These are phyloP conservation scores for Dysmachus trigonus DNA, from an alignment of 2,888 invertebrate genomes.

Conservation along the genomic window DNA sequence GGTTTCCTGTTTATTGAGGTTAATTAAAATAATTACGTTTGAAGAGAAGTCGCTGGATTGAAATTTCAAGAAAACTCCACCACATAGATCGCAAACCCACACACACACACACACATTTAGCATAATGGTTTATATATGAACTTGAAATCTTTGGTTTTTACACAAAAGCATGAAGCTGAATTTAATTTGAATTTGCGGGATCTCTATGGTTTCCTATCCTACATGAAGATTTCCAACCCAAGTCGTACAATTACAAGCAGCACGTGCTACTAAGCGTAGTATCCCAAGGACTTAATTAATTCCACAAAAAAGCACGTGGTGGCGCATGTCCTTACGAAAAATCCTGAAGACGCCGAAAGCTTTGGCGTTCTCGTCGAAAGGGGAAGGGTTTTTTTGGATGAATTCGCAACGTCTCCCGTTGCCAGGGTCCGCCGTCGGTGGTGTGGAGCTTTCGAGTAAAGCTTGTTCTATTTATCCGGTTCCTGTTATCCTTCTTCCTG, in stretches of 20 bases:
- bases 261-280: neutral
- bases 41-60: too few relatives aligned
- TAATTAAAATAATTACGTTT: too few relatives aligned
- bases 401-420: neutral
- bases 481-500: slow-evolving; percentile 3
- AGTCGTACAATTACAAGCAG: neutral
- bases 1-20: too few relatives aligned
- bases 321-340: neutral
- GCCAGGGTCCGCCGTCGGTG: neutral
- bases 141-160: neutral
- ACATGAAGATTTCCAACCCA: neutral
- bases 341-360: neutral
- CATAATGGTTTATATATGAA: too few relatives aligned
- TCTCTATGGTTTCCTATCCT: neutral
- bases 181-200: neutral
- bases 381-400: neutral
- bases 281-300: neutral
- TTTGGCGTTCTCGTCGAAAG: neutral
- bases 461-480: neutral
- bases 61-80: too few relatives aligned
- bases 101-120: too few relatives aligned
- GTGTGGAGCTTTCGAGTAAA: neutral
- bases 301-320: neutral
- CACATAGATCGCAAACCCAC: too few relatives aligned
- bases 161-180: neutral